Base-by-base conservation (phyloP, 1,140 invertebrate genomes). In the Tenebrio molitor region DNA sequence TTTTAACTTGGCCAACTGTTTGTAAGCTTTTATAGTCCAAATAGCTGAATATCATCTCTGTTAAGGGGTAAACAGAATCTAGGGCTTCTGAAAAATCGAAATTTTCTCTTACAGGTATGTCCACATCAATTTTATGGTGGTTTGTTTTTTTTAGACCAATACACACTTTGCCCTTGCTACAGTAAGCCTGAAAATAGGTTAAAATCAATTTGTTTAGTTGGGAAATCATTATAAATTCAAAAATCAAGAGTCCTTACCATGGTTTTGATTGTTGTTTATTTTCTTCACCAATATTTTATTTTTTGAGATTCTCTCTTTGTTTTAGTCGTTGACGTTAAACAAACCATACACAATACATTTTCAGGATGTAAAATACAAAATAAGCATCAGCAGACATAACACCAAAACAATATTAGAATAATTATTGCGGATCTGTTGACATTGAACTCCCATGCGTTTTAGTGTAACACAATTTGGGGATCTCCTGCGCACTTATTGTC, bases 31-130 rank as follows among this genome's bases (percentile, higher is more conserved):
- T 74, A 33, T 53, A 72, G 16, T 73, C 69, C 33, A 79, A 67
- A 58, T 78, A 79, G 19, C 63, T 64, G 25, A 79, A 79, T 29
- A 79, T 53, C 15, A 79, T 69, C 12, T 78, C 74, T 16, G 78
- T 33, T 44, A 79, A 64, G 6, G 78, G 78, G 34, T 78, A 77
- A 12, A 79, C 73, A 17, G 73, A 74, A 25, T 66, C 67, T 6
- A 79, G 44, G 15, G 73, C 69, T 63, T 75, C 73, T 7, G 46
- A 75, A 71, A 79, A 75, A 33, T 74, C 21, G 36, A 79, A 77
- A 63, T 76, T 64, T 23, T 68, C 44, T 14, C 19, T 68, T 8
- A 10, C 25, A 5, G 65, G 6, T 16, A 68, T 19, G 17, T 68
- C 23, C 10, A 66, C 64, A 2, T 66, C 36, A 5, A 39, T 15